Base-by-base conservation (phyloP, 2,113 vertebrate genomes). In the Australoheros scitulus region DNA sequence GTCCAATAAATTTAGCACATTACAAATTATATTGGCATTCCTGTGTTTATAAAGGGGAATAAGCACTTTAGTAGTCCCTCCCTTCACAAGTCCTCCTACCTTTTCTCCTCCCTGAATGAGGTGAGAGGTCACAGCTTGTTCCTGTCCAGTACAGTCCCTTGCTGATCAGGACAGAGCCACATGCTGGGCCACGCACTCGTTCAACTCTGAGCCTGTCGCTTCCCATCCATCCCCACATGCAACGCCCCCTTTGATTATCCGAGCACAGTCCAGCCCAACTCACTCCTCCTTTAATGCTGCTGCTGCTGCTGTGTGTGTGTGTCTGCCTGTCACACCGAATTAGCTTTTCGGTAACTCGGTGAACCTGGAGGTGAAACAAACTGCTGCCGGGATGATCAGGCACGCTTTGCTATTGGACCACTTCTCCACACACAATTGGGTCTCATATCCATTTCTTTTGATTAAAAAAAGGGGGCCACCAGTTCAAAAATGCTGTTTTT, bases 191-290 rank as follows among this genome's bases (percentile, higher is more conserved):
- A 90, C 93, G 94, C 87, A 96, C 95, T 94, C 95, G 68, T 96
- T 97, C 94, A 94, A 95, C 96, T 95, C 95, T 68, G 88, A 93
- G 97, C 93, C 96, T 97, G 98, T 97, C 97, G 95, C 95, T 94
- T 96, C 96, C 94, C 94, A 98, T 98, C 95, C 93, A 94, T 97
- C 95, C 96, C 87, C 83, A 76, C 72, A 90, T 91, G 92, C 90
- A 90, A 87, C 84, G 91, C 89, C 92, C 94, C 93, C 96, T 98
- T 97, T 97, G 96, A 97, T 97, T 97, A 94, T 94, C 95, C 94
- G 90, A 96, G 95, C 95, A 96, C 96, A 92, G 86, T 68, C 61
- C 77, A 85, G 72, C 86, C 83, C 84, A 59, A 52, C 74, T 84
- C 78, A 85, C 80, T 82, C 89, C 85, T 86, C 80, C 77, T 77